phyloP scores from a whole-genome alignment of 2,888 invertebrate genomes.

The Harpalus rubripes region DNA sequence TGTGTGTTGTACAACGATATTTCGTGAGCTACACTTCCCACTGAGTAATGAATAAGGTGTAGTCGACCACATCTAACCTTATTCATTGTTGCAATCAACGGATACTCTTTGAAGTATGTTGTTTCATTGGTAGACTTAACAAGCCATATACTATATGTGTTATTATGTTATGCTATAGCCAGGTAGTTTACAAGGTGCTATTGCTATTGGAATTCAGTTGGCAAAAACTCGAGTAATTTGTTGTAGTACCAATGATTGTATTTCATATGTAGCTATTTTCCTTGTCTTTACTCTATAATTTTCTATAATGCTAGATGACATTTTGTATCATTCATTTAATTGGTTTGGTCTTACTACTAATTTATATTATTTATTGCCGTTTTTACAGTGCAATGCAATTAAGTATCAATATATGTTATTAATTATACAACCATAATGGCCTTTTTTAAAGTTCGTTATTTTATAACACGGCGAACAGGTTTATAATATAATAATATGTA shows the following conservation, averaged over 20 bases:
- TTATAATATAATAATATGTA: conserved; percentile 36
- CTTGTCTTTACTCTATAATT: conserved; percentile 56
- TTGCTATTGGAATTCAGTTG: conserved; percentile 64
- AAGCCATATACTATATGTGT: conserved; percentile 66
- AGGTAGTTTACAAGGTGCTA: conserved; percentile 66
- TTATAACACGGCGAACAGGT: conserved; percentile 15
- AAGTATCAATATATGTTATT: conserved; percentile 47
- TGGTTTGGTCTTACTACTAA: conserved; percentile 27
- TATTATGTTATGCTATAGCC: conserved; percentile 65
- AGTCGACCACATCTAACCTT: conserved; percentile 26
- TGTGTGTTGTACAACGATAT: conserved; percentile 60
- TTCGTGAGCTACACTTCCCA: conserved; percentile 77
- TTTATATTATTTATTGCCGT: conserved; percentile 47
- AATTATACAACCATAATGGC: conserved; percentile 19
- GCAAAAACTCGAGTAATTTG: conserved; percentile 62
- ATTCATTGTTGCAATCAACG: background rate
- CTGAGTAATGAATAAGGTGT: conserved; percentile 75
- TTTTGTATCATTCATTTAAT: conserved; percentile 46
- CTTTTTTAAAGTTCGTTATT: conserved; percentile 36
- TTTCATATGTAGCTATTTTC: conserved; percentile 55
- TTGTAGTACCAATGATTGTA: conserved; percentile 52
- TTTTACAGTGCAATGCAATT: conserved; percentile 33
- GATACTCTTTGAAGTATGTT: background rate
- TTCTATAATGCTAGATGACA: conserved; percentile 51
- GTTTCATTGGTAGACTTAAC: conserved; percentile 60